Percentiles rank a stretch among this genome's conserved stretches.
Conservation (phyloP, 2,888 invertebrate species). For the Sipunculus nudus region DNA sequence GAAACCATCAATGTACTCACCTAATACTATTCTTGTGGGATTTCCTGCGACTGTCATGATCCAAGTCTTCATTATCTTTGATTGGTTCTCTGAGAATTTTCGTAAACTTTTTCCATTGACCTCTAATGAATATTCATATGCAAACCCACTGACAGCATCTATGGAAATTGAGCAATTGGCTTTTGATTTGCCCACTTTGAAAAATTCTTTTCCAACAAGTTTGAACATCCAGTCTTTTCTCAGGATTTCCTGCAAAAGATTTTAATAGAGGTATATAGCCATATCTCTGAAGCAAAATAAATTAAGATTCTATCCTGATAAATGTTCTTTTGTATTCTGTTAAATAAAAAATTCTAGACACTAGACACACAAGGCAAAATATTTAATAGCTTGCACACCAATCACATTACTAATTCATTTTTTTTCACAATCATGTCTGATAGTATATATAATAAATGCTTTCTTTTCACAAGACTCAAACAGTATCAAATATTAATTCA, state of each 20-base stretch:
- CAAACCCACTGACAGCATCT: conserved; percentile 75
- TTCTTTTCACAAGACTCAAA: too few species aligned
- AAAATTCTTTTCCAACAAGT: conserved; percentile 84
- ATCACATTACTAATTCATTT: too few species aligned
- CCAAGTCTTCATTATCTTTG: conserved; percentile 82
- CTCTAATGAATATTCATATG: conserved; percentile 82
- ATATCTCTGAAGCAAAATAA: background rate
- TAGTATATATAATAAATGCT: too few species aligned
- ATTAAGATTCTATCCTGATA: too few species aligned
- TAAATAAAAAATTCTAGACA: too few species aligned
- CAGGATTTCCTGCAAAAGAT: conserved; percentile 78
- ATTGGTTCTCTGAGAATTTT: conserved; percentile 83
- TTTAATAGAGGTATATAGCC: conserved; percentile 41
- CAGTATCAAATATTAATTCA: too few species aligned
- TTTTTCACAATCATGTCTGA: too few species aligned
- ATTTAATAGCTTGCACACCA: too few species aligned
- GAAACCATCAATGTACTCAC: too few species aligned
- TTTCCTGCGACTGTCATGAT: conserved; percentile 67
- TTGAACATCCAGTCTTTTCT: conserved; percentile 92
- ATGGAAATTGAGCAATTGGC: conserved; percentile 70
- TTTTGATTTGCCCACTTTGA: conserved; percentile 72
- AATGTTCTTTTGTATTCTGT: too few species aligned
- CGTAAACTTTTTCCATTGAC: conserved; percentile 84
- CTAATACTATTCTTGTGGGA: conserved; percentile 75
- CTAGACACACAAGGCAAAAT: too few species aligned